Conservation (phyloP, 2,797 vertebrate species). For the Galagoides demidoff region DNA sequence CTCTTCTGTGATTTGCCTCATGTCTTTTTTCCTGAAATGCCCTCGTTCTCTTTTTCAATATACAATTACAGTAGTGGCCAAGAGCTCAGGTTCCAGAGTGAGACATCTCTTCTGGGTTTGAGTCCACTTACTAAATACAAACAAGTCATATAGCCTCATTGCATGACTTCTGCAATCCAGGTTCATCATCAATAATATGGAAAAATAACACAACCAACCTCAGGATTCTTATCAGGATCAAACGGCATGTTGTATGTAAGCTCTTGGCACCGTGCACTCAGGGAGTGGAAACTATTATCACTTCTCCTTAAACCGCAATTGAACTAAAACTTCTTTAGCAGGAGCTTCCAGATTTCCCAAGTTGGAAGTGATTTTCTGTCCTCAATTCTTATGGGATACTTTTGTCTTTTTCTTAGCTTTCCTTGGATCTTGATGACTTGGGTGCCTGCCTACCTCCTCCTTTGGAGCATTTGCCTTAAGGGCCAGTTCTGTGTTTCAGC, state of each 20-base stretch:
- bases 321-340: not conserved
- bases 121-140: not conserved
- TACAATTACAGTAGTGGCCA: not conserved
- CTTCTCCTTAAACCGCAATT: not conserved
- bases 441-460: not conserved
- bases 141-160: not conserved
- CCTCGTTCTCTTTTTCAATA: not conserved
- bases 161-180: not conserved
- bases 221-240: not conserved
- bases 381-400: not conserved
- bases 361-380: not conserved
- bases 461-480: not conserved
- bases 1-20: not conserved
- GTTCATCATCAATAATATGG: not conserved
- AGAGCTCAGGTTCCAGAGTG: not conserved
- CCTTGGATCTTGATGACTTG: not conserved
- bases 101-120: not conserved
- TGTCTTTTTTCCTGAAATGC: not conserved
- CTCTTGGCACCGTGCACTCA: not conserved
- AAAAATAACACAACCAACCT: not conserved
- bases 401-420: not conserved
- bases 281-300: not conserved
- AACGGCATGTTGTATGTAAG: not conserved
- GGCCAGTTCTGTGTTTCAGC: not conserved
- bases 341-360: not conserved